Evolutionary conservation across 1,140 invertebrate species (phyloP), one percentile per base, ranked within the genome.

Genomic region (Wiebesia pumilae): DNA sequence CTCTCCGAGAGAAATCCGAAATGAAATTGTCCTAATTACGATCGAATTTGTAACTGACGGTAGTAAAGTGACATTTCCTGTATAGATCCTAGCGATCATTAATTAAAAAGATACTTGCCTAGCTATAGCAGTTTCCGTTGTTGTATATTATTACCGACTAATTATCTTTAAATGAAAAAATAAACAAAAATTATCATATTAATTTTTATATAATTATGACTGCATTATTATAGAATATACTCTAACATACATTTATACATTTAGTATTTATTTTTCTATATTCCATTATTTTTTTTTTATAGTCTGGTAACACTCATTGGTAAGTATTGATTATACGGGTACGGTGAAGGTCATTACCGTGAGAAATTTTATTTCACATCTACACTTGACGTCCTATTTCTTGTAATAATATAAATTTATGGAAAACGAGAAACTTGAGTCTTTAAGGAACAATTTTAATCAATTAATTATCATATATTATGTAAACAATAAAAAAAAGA

Each of bases 21-120:
- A 38, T 27, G 21, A 54, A 58, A 83, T 73, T 75, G 30, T 83
- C 38, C 67, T 38, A 58, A 75, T 83, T 83, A 4, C 35, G 27
- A 82, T 0, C 38, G 47, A 75, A 58, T 58, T 58, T 75, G 51
- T 58, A 54, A 73, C 21, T 1, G 33, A 43, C 35, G 1, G 2
- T 35, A 21, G 10, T 43, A 77, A 77, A 84, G 47, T 62, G 24
- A 77, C 38, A 43, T 62, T 77, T 75, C 54, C 71, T 77, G 43
- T 16, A 35, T 35, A 47, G 2, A 67, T 21, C 0, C 9, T 71
- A 38, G 35, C 12, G 40, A 71, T 38, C 3, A 19, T 71, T 71
- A 7, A 71, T 38, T 19, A 4, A 38, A 71, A 71, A 38, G 21
- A 21, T 71, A 33, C 33, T 30, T 69, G 7, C 3, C 33, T 35